Base-by-base conservation (phyloP, 2,113 vertebrate species). In the Serranochromis macrocephalus region DNA sequence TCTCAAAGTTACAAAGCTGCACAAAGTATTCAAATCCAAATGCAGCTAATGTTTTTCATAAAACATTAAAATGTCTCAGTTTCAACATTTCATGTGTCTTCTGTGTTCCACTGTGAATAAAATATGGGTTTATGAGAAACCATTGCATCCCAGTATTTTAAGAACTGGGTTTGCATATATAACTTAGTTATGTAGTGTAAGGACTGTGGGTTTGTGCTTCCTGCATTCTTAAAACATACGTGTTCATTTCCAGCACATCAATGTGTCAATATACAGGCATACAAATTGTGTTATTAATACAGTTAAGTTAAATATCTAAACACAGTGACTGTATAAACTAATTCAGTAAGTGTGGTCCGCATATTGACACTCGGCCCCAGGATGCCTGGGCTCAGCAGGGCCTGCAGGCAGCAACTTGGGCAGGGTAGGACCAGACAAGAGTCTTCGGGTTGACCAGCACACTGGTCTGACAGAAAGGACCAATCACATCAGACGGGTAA, bases 351-450 rank as follows among this genome's bases (percentile, higher is more conserved):
- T 8, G 24, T 8, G 4, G 54, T 57, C 54, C 24, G 26, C 24
- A 57, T 57, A 57, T 57, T 57, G 12, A 57, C 54, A 57, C 24
- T 57, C 7, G 4, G 55, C 55, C 24, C 24, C 55, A 58, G 55
- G 24, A 16, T 0, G 24, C 55, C 55, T 1, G 55, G 1, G 55
- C 24, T 58, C 24, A 29, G 1, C 55, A 58, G 55, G 24, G 7
- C 55, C 55, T 0, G 55, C 24, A 58, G 55, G 13, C 24, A 58
- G 55, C 54, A 26, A 57, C 54, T 0, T 57, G 54, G 54, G 54
- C 24, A 58, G 55, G 55, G 24, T 3, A 57, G 13, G 24, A 16
- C 55, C 24, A 57, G 13, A 16, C 24, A 5, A 58, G 55, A 16
- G 55, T 9, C 55, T 9, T 57, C 0, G 1, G 55, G 55, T 57